phyloP scores from a whole-genome alignment of 2,888 invertebrate species.

The Apodemia zela region DNA sequence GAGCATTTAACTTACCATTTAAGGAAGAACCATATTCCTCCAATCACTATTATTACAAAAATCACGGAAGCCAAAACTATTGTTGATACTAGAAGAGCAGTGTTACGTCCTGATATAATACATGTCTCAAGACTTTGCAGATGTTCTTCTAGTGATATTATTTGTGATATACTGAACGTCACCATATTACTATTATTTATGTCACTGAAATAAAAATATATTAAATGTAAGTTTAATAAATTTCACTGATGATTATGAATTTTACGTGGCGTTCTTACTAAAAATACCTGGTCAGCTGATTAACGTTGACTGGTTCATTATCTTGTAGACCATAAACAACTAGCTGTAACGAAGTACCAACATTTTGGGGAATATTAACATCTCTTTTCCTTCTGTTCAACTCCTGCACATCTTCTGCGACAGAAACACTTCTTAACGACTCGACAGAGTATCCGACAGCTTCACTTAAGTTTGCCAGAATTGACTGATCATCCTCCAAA shows the following conservation, averaged over 20 bases:
- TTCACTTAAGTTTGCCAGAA: conserved; percentile 49
- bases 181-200: conserved; percentile 47
- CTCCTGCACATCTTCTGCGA: conserved; percentile 41
- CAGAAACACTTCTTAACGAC: conserved; percentile 56
- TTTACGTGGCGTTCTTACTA: neutral
- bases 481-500: conserved; percentile 54
- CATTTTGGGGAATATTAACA: conserved; percentile 23
- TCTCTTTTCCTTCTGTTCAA: conserved; percentile 40
- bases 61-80: conserved; percentile 62
- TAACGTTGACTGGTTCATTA: conserved; percentile 52
- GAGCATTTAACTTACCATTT: conserved; percentile 52
- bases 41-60: conserved; percentile 53
- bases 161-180: conserved; percentile 47
- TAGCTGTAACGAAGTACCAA: conserved; percentile 51
- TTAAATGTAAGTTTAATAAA: neutral
- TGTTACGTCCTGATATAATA: conserved; percentile 49
- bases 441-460: conserved; percentile 63
- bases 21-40: conserved; percentile 55
- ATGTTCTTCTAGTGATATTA: conserved; percentile 64
- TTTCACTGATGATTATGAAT: neutral
- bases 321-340: conserved; percentile 60
- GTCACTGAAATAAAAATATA: conserved; percentile 51
- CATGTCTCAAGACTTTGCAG: conserved; percentile 51
- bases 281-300: conserved; percentile 51
- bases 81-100: conserved; percentile 60